These are phyloP conservation scores for Eulemur macaco DNA, from an alignment of 2,113 vertebrate genomes.

Conservation along the genomic window DNA sequence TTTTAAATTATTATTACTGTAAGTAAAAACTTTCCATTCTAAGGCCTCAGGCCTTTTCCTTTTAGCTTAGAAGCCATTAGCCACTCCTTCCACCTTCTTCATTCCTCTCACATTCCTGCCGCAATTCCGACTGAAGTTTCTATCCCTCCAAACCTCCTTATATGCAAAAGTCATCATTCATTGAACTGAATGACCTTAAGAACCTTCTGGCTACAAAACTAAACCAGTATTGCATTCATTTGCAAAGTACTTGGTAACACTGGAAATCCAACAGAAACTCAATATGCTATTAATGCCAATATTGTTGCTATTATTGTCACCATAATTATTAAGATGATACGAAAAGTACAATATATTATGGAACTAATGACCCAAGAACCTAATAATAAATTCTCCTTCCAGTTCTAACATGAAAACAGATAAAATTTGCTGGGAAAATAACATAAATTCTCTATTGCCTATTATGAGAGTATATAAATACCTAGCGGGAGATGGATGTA, in stretches of 20 bases:
- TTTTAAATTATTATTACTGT: slow-evolving; percentile 45
- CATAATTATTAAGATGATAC: not conserved
- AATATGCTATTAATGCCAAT: not conserved
- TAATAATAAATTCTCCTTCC: not conserved
- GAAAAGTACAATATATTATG: not conserved
- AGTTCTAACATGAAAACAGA: not conserved
- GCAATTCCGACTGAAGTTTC: not conserved
- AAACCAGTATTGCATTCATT: not conserved
- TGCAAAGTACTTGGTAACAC: not conserved
- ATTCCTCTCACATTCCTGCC: not conserved
- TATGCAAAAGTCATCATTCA: not conserved
- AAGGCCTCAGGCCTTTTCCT: not conserved
- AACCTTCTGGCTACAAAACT: not conserved
- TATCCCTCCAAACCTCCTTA: not conserved
- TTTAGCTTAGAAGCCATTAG: not conserved
- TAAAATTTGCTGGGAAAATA: not conserved
- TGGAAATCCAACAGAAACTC: not conserved
- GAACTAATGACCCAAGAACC: not conserved
- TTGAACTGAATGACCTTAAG: not conserved
- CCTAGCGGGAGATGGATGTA: not conserved
- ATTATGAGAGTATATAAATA: not conserved
- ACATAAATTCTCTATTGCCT: not conserved
- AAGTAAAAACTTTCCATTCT: slow-evolving; percentile 33
- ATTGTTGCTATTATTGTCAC: not conserved
- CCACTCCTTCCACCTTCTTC: too few relatives aligned